Evolutionary conservation across 2,888 invertebrate genomes (phyloP), one percentile per base, ranked within the genome.

Genomic region (Pediacus dermestoides): DNA sequence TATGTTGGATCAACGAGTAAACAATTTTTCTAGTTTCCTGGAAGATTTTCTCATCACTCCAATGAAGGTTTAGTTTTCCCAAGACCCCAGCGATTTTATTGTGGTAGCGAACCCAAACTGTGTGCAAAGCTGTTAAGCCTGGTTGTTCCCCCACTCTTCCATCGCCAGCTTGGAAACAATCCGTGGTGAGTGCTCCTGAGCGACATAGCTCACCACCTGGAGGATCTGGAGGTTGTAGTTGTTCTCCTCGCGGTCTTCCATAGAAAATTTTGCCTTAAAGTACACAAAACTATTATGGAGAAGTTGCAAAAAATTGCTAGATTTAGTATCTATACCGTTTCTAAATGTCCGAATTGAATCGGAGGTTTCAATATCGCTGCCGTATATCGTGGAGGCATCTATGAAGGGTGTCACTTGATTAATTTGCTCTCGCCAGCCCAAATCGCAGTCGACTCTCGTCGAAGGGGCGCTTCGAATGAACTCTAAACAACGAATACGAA

Each of bases 1-100:
- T 85, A 54, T 88, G 89, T 63, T 91, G 91, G 31, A 89, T 71
- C 63, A 85, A 74, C 8, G 90, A 90, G 1, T 82, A 84, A 2
- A 92, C 75, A 32, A 93, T 87, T 52, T 83, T 81, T 12, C 91
- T 73, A 0, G 88, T 80, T 67, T 92, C 92, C 58, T 90, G 89
- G 63, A 84, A 91, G 7, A 88, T 72, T 61, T 84, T 83, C 61
- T 92, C 91, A 60, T 93, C 92, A 56, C 82, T 83, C 93, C 93
- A 93, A 56, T 87, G 85, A 0, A 80, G 79, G 70, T 93, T 93
- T 23, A 89, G 59, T 30, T 76, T 75, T 3, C 81, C 75, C 23
- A 93, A 65, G 52, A 80, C 78, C 48, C 77, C 74, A 1, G 89
- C 87, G 52, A 92, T 74, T 43, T 83, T 78, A 63, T 77, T 83